Base-by-base conservation (phyloP, 2,888 invertebrate genomes). In the Eudemis profundana region DNA sequence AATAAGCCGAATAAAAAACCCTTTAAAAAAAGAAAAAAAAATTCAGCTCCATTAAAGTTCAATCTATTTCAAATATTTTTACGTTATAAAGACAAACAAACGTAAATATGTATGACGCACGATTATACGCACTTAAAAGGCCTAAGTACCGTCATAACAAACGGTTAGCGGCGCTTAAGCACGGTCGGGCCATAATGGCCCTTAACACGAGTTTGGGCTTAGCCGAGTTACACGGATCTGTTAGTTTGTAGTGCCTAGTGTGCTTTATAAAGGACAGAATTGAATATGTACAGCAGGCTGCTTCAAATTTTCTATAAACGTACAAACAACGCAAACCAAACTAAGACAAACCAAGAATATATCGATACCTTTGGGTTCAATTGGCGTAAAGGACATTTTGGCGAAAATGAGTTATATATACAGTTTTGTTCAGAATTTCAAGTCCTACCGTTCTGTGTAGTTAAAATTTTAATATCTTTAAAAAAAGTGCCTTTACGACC, bases 181-280 rank as follows among this genome's bases (percentile, higher is more conserved):
- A 23, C 42, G 27, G 33, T 14, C 15, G 17, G 27, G 29, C 42
- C n/a, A 15, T 61, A 42, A 51, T 14, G 33, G 14, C 44, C 19
- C 29, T 42, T 42, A 61, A 60, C 42, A 29, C 19, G 10, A 61
- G 15, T 21, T 51, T 23, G 15, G 42, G 21, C 33, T 44, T 15
- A 46, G 12, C 38, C 21, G 3, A 54, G 40, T 21, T 40, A 40
- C 40, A 54, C 15, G 10, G 4, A 14, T 33, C 5, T 50, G 33
- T 19, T 51, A 23, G 51, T 51, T 51, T 19, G 3, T 12, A 14
- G 27, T 14, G 8, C n/a, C 8, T 53, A 33, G 33, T 21, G n/a
- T 7, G n/a, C 2, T 17, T n/a, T n/a, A 2, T 50, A 15, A 49
- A 49, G 10, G 23, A 23, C 46, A 27, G 23, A 5, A 23, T 23